These are phyloP conservation scores for Ciconia nigra DNA, from an alignment of 2,797 vertebrate genomes.

Conservation along the genomic window DNA sequence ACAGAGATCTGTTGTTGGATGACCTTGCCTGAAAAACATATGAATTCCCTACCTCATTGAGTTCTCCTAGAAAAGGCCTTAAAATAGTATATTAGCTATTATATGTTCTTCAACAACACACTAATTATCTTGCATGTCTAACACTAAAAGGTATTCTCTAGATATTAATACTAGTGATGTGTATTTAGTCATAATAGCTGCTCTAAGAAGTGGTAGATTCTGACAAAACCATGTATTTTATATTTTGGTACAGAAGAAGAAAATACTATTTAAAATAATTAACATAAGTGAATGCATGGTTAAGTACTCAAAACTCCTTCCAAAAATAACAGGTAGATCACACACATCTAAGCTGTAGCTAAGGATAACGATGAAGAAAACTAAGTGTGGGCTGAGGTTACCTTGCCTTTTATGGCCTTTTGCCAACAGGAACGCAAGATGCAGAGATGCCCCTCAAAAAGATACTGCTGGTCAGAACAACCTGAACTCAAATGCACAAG, in stretches of 20 bases:
- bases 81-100: background rate
- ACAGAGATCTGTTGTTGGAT: background rate
- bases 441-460: background rate
- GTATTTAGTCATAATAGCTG: background rate
- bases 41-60: background rate
- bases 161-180: background rate
- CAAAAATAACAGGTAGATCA: background rate
- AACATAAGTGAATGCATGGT: accelerated
- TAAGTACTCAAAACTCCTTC: background rate
- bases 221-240: background rate
- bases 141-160: background rate
- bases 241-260: background rate
- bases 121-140: background rate
- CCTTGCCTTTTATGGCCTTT: background rate
- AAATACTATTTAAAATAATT: background rate
- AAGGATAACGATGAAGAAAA: background rate
- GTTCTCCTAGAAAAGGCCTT: background rate
- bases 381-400: background rate
- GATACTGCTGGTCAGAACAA: background rate
- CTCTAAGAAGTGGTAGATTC: background rate
- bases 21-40: background rate
- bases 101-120: background rate
- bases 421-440: background rate
- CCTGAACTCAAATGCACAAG: background rate
- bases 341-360: background rate